phyloP scores from a whole-genome alignment of 2,113 vertebrate genomes.

The Chitala chitala region DNA sequence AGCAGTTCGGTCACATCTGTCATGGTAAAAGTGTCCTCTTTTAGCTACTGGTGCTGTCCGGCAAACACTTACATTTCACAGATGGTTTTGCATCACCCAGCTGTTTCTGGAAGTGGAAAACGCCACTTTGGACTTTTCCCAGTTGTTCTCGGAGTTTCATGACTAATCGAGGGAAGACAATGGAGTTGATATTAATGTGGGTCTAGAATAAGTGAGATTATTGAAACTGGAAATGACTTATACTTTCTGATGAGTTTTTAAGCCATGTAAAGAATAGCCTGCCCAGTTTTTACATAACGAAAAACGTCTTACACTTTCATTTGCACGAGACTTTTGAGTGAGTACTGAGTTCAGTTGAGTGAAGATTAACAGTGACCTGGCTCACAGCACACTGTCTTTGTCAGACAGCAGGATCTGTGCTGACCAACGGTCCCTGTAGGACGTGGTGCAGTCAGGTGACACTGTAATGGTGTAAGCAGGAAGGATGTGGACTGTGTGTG shows the following conservation, averaged over 20 bases:
- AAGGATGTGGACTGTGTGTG: neutral
- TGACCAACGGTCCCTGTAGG: too few relatives aligned
- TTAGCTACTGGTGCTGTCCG: neutral
- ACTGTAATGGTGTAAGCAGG: neutral
- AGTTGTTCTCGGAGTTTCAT: slow-evolving; percentile 71
- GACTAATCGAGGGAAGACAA: slow-evolving; percentile 53
- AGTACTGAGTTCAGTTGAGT: too few relatives aligned
- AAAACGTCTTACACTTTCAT: too few relatives aligned
- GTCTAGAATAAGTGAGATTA: neutral
- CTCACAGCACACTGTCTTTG: too few relatives aligned
- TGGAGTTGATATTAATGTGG: neutral
- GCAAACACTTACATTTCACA: slow-evolving; percentile 68
- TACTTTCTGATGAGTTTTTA: too few relatives aligned
- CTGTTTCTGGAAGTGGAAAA: slow-evolving; percentile 74
- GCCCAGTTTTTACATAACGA: too few relatives aligned
- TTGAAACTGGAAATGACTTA: neutral
- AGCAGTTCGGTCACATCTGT: too few relatives aligned
- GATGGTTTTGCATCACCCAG: slow-evolving; percentile 75
- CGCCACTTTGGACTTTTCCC: slow-evolving; percentile 68
- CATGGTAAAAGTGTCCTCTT: neutral
- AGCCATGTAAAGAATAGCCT: too few relatives aligned
- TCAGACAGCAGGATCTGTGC: too few relatives aligned
- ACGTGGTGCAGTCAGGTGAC: too few relatives aligned
- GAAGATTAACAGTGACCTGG: too few relatives aligned
- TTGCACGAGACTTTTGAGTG: too few relatives aligned